Evolutionary conservation across 2,113 vertebrate species (phyloP).

Genomic region (Hystrix brachyura): DNA sequence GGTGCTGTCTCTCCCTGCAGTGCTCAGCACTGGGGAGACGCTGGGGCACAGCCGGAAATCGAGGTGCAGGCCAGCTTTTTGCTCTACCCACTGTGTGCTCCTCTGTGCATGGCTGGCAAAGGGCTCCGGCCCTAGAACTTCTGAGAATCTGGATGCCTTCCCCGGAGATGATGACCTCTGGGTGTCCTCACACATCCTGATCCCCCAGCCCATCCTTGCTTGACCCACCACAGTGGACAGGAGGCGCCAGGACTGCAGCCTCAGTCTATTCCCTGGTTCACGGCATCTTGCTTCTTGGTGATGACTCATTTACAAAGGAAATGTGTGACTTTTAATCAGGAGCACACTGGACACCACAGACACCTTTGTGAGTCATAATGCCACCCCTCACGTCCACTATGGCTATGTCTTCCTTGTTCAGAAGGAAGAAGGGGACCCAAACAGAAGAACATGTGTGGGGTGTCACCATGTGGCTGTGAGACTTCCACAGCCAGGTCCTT

Average conservation of each 20-base stretch:
- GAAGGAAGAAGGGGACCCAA: neutral
- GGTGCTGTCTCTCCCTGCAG: neutral
- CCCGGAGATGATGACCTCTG: neutral
- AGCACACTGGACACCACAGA: neutral
- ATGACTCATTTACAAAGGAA: neutral
- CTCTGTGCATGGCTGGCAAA: accelerated
- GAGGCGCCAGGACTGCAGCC: neutral
- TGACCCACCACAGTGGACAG: neutral
- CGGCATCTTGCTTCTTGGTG: accelerated
- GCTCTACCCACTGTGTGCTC: too few relatives aligned
- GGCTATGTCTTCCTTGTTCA: neutral
- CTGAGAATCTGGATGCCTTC: accelerated
- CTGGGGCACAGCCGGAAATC: neutral
- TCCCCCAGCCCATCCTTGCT: too few relatives aligned
- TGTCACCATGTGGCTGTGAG: too few relatives aligned
- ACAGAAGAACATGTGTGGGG: neutral
- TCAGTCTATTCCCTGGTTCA: accelerated
- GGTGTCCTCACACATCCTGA: accelerated
- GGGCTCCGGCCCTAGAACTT: neutral
- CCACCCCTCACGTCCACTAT: neutral
- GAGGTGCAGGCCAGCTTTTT: neutral
- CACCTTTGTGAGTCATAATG: neutral
- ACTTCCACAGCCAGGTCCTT: too few relatives aligned
- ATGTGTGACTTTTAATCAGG: neutral
- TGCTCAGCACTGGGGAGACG: neutral